Conservation (phyloP, 2,888 invertebrate species). For the Caenorhabditis wallacei region DNA sequence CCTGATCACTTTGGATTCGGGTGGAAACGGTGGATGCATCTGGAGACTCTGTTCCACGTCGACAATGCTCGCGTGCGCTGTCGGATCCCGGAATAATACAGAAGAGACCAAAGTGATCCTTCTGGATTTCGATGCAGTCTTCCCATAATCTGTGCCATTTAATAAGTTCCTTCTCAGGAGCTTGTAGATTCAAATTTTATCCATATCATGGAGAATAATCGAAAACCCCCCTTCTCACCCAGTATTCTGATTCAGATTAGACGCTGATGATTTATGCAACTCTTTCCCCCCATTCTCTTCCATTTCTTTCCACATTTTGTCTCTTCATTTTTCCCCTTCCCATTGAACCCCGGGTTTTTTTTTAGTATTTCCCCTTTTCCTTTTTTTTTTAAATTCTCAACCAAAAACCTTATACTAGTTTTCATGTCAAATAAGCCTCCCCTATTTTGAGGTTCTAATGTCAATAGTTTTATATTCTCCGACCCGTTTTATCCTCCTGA, state of each 20-base stretch:
- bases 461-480: too few relatives aligned
- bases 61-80: constrained; percentile 97
- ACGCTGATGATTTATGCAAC: constrained; percentile 21
- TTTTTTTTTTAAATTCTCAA: not conserved
- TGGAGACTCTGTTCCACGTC: constrained; percentile 96
- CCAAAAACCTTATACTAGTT: not conserved
- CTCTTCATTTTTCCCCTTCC: not conserved
- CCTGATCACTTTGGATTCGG: constrained; percentile 93
- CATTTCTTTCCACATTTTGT: not conserved
- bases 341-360: constrained; percentile 12
- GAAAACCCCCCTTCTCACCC: not conserved
- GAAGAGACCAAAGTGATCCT: constrained; percentile 99
- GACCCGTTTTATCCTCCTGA: too few relatives aligned
- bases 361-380: not conserved
- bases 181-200: too few relatives aligned
- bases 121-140: constrained; percentile 88
- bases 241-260: constrained; percentile 1
- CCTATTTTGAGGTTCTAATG: too few relatives aligned
- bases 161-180: constrained; percentile 25
- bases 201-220: constrained; percentile 50
- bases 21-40: constrained; percentile 98
- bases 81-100: constrained; percentile 97
- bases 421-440: not conserved
- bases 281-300: not conserved
- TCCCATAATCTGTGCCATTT: constrained; percentile 52